Evolutionary conservation across 1,140 invertebrate genomes (phyloP).

Genomic region (Orius insidiosus): DNA sequence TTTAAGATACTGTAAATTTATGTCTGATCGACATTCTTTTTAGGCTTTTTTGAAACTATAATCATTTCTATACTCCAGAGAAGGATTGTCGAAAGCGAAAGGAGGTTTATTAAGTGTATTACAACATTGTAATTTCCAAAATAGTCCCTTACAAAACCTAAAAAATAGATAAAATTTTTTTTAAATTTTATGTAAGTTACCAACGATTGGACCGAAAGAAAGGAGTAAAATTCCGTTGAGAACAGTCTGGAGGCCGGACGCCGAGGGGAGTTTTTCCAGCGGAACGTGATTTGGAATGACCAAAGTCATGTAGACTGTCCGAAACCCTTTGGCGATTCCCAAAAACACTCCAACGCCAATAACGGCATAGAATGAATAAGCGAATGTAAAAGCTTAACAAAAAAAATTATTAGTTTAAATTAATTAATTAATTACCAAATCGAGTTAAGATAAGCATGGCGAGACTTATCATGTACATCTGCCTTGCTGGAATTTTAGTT

Average conservation of each 20-base stretch:
- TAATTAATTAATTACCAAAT: conserved; percentile 34
- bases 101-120: conserved; percentile 16
- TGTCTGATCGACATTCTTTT: not conserved
- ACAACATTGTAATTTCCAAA: conserved; percentile 15
- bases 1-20: too few relatives aligned
- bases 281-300: conserved; percentile 48
- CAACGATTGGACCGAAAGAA: conserved; percentile 38
- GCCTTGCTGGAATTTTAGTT: conserved; percentile 41
- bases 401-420: not conserved
- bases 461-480: conserved; percentile 48
- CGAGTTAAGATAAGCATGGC: conserved; percentile 41
- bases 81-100: conserved; percentile 15
- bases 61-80: conserved; percentile 17
- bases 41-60: not conserved
- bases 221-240: conserved; percentile 33
- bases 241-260: conserved; percentile 44
- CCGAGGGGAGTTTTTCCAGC: conserved; percentile 41
- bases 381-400: conserved; percentile 5
- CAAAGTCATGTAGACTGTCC: conserved; percentile 47
- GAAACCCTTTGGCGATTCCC: conserved; percentile 46
- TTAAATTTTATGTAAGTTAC: conserved; percentile 24
- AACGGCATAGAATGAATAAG: conserved; percentile 20
- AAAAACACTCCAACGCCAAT: conserved; percentile 25
- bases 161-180: conserved; percentile 11
- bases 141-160: conserved; percentile 15